A percentile compares a stretch with the other conserved stretches of the same genome.
phyloP scores from a whole-genome alignment of 2,113 vertebrate genomes.

The Brachyistius frenatus region DNA sequence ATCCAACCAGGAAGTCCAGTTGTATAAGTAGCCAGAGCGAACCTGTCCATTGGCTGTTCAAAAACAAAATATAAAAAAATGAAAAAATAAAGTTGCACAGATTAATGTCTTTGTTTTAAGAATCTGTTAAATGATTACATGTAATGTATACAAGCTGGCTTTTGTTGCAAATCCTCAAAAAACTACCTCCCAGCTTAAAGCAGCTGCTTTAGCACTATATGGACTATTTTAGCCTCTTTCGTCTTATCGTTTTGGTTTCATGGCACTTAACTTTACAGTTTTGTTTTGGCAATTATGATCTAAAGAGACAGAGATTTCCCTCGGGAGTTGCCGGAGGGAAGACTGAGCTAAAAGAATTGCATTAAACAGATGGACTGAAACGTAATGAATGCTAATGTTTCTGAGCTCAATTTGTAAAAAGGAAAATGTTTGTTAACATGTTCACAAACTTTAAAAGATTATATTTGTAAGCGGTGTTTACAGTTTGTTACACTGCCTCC shows the following conservation, averaged over 20 bases:
- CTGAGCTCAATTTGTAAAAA: not conserved
- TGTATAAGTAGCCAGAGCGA: slow-evolving; percentile 85
- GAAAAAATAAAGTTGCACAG: not conserved
- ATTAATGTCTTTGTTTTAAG: not conserved
- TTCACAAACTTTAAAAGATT: not conserved
- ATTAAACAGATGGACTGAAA: not conserved
- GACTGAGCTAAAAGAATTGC: not conserved
- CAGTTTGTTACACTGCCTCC: slow-evolving; percentile 1
- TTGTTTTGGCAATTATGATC: not conserved
- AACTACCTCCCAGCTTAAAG: not conserved
- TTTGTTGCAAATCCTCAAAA: not conserved
- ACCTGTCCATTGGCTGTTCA: slow-evolving; percentile 79
- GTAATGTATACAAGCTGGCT: not conserved
- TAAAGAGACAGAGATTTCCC: not conserved
- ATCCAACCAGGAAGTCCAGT: slow-evolving; percentile 91
- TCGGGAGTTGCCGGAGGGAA: not conserved
- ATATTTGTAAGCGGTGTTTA: not conserved
- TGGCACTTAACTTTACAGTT: not conserved
- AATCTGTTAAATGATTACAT: not conserved
- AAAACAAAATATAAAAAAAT: not conserved
- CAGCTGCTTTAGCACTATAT: not conserved
- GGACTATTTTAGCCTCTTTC: slow-evolving; percentile 1
- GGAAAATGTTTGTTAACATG: not conserved
- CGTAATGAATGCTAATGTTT: not conserved
- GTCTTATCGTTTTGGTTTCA: slow-evolving; percentile 9